Conservation (phyloP, 2,113 vertebrate species). For the Phaethornis superciliosus region DNA sequence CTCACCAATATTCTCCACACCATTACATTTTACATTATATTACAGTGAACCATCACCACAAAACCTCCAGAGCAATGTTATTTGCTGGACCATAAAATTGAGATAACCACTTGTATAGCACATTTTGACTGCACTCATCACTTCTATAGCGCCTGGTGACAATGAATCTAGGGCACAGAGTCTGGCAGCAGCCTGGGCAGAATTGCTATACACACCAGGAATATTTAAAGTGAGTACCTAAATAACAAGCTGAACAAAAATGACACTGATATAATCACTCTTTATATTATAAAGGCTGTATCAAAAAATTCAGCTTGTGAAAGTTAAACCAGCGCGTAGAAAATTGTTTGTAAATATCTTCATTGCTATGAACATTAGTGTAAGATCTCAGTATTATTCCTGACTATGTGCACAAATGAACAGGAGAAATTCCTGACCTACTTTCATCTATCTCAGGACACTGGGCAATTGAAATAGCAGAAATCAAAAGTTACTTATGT, state of each 20-base stretch:
- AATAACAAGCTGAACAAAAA: background rate
- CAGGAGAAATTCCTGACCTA: background rate
- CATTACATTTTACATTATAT: slow-evolving; percentile 24
- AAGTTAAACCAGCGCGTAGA: background rate
- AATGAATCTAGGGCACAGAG: background rate
- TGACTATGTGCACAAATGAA: background rate
- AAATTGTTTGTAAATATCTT: background rate
- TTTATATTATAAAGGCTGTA: background rate
- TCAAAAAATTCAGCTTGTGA: background rate
- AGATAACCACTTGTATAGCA: background rate
- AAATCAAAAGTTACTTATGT: background rate
- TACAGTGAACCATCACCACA: slow-evolving; percentile 11
- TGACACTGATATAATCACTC: accelerated
- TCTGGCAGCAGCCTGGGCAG: background rate
- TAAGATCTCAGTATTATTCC: background rate
- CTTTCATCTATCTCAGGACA: background rate
- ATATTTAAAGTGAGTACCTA: background rate
- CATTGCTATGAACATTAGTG: background rate
- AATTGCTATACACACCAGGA: background rate
- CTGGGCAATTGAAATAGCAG: background rate
- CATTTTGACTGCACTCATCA: background rate
- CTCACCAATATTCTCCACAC: slow-evolving; percentile 23
- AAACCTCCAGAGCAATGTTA: slow-evolving; percentile 33
- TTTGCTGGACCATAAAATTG: slow-evolving; percentile 53
- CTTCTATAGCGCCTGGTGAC: background rate